phyloP scores from a whole-genome alignment of 2,113 vertebrate genomes.

The Poeciliopsis occidentalis region DNA sequence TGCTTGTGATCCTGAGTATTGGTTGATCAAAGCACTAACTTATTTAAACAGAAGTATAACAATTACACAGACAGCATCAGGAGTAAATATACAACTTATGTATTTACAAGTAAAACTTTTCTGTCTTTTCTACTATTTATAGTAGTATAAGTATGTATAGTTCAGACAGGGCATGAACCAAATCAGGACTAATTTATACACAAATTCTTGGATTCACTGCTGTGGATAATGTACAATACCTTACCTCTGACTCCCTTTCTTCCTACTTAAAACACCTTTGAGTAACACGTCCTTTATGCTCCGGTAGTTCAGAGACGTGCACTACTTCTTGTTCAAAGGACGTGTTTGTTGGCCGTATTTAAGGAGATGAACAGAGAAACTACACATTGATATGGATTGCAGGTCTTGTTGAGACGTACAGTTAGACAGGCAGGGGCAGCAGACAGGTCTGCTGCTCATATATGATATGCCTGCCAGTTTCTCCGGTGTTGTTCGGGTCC shows the following conservation, averaged over 20 bases:
- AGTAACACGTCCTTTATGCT: not conserved
- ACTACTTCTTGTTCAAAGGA: not conserved
- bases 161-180: not conserved
- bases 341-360: not conserved
- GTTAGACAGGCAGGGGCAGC: conserved; percentile 18
- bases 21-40: not conserved
- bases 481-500: conserved; percentile 50
- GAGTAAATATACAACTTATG: not conserved
- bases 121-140: not conserved
- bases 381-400: not conserved
- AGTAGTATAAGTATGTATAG: not conserved
- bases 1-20: not conserved
- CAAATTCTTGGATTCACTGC: not conserved
- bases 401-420: conserved; percentile 5
- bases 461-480: conserved; percentile 41
- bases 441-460: conserved; percentile 26
- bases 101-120: not conserved
- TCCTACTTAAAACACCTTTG: not conserved
- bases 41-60: not conserved
- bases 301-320: not conserved
- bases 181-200: not conserved
- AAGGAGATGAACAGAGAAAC: not conserved
- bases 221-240: not conserved
- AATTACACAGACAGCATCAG: not conserved
- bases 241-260: not conserved